Percentiles rank a stretch among this genome's conserved stretches.
These are phyloP conservation scores for Onthophagus taurus DNA, from an alignment of 1,140 invertebrate genomes.

Conservation along the genomic window DNA sequence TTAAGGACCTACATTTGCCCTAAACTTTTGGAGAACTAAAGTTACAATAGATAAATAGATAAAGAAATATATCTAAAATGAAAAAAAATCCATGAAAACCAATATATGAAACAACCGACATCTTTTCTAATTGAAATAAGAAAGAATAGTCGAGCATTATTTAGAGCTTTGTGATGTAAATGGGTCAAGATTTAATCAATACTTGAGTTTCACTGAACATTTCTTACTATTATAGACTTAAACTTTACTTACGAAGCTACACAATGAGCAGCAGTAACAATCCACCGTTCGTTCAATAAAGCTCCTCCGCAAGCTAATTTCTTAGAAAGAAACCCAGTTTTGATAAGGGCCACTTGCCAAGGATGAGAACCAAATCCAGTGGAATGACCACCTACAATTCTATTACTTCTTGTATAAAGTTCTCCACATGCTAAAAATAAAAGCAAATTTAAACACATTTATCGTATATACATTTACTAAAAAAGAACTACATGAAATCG, in stretches of 20 bases:
- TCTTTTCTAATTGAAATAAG: no score
- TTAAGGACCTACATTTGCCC: no score
- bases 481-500: no score
- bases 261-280: constrained; percentile 82
- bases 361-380: constrained; percentile 84
- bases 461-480: no score
- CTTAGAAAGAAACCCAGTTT: constrained; percentile 80
- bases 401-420: constrained; percentile 72
- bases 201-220: not conserved
- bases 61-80: no score
- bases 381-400: constrained; percentile 87
- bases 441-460: no score
- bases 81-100: not conserved
- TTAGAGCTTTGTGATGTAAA: not conserved
- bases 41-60: no score
- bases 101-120: no score
- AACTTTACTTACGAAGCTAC: constrained; percentile 69
- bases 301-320: constrained; percentile 87
- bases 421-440: constrained; percentile 71
- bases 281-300: constrained; percentile 81
- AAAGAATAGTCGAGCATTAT: not conserved
- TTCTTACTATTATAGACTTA: no score
- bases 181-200: constrained; percentile 4
- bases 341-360: constrained; percentile 92
- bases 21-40: no score